Conservation (phyloP, 2,888 invertebrate species). For the Capitulum mitella region DNA sequence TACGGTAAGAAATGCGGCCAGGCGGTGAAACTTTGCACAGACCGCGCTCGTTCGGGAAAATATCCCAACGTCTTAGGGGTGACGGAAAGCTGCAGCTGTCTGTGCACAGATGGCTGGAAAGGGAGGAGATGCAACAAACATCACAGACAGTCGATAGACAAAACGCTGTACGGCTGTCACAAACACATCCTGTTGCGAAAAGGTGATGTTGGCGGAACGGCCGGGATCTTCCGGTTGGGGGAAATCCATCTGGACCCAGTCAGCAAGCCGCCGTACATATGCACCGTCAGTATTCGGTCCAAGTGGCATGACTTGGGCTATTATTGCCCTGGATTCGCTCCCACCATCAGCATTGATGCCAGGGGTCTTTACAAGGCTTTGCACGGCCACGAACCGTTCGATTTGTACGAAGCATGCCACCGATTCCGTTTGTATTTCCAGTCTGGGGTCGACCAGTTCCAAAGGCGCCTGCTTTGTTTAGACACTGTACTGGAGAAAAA, state of each 20-base stretch:
- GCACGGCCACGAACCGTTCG: background rate
- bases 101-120: background rate
- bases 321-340: constrained; percentile 1
- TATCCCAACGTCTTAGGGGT: background rate
- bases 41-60: background rate
- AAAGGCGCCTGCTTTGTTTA: background rate
- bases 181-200: background rate
- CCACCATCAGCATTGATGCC: background rate
- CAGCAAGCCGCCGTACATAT: background rate
- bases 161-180: background rate
- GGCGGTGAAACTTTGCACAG: background rate
- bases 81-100: background rate
- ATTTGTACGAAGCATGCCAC: background rate
- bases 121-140: background rate
- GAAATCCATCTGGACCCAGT: background rate
- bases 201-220: background rate
- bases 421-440: background rate
- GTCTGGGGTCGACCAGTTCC: background rate
- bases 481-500: background rate
- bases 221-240: background rate
- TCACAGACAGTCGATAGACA: background rate
- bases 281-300: background rate
- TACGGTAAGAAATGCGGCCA: background rate
- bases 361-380: background rate
- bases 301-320: background rate